Base-by-base conservation (phyloP, 1,140 invertebrate genomes). In the Leptinotarsa defecta region DNA sequence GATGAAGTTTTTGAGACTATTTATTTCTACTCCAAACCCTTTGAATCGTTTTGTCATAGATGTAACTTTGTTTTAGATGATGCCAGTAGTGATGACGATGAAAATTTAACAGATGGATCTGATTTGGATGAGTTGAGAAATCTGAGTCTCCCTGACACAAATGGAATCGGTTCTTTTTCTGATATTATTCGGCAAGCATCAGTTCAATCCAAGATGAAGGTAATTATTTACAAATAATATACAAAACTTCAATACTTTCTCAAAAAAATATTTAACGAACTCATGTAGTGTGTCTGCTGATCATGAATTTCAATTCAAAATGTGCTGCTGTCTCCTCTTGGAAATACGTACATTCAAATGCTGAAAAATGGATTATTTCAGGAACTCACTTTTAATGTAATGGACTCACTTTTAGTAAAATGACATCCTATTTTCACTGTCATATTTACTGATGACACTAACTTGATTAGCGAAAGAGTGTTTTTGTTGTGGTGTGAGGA, bases 121-220 rank as follows among this genome's bases (percentile, higher is more conserved):
- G 87, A 88, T 75, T 82, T 13, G 27, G 87, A 88, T 76, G 82
- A 84, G 71, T 78, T 86, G 62, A 84, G 83, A 74, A 81, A 76
- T 69, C 78, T 81, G 67, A 81, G 78, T 76, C 79, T 82, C 72
- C 79, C 76, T n/a, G 81, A 76, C 48, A 71, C 63, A 76, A 78
- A 81, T 65, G 81, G 80, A 2, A 73, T 80, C 11, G 83, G 86
- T 74, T 87, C 86, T 19, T 83, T 89, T n/a, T 84, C 83, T 67
- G 88, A 89, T 82, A 81, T 90, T 5, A 87, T 90, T 57, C 85
- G 89, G 78, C 86, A 88, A 82, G 89, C 89, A 71, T 84, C 86
- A 49, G 22, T 75, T 19, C 80, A 80, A 48, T 76, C 76, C 3
- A 80, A 78, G 49, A 57, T 76, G 4, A 76, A 76, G 73, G 78